These are phyloP conservation scores for Apis florea DNA, from an alignment of 1,140 invertebrate species.

Conservation along the genomic window DNA sequence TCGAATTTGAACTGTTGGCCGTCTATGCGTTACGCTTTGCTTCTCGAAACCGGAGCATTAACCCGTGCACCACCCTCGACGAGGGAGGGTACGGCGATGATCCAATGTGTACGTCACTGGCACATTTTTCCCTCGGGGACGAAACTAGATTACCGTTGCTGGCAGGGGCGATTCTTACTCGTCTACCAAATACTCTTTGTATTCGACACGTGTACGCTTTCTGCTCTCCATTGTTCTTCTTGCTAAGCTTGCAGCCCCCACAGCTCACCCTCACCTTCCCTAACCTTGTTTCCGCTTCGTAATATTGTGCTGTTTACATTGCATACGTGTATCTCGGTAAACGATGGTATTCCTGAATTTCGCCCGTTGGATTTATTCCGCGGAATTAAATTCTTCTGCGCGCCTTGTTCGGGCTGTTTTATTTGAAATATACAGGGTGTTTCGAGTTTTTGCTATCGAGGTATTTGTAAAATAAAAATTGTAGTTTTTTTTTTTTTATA, in stretches of 20 bases:
- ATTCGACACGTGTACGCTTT: conserved; percentile 51
- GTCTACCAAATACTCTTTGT: conserved; percentile 62
- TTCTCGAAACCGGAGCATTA: conserved; percentile 28
- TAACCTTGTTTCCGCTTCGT: conserved; percentile 24
- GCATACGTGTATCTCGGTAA: conserved; percentile 8
- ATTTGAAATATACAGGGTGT: no score
- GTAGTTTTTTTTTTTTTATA: no score
- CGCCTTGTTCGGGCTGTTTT: no score
- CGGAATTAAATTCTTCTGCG: neutral
- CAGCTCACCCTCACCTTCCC: neutral
- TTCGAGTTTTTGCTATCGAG: no score
- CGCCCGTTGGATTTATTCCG: neutral
- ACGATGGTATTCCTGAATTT: neutral
- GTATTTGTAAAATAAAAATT: no score
- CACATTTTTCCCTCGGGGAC: conserved; percentile 69
- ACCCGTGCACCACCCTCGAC: conserved; percentile 41
- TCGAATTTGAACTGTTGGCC: conserved; percentile 43
- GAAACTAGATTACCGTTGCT: conserved; percentile 74
- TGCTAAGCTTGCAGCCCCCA: neutral
- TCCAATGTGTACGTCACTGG: conserved; percentile 68
- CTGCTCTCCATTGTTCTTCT: neutral
- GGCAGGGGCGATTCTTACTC: conserved; percentile 70
- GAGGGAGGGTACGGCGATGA: conserved; percentile 20
- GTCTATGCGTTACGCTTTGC: conserved; percentile 18
- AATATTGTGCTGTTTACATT: conserved; percentile 51